A percentile compares a stretch with the other conserved stretches of the same genome.
These are phyloP conservation scores for Pterocles gutturalis DNA, from an alignment of 2,113 vertebrate genomes.

Conservation along the genomic window DNA sequence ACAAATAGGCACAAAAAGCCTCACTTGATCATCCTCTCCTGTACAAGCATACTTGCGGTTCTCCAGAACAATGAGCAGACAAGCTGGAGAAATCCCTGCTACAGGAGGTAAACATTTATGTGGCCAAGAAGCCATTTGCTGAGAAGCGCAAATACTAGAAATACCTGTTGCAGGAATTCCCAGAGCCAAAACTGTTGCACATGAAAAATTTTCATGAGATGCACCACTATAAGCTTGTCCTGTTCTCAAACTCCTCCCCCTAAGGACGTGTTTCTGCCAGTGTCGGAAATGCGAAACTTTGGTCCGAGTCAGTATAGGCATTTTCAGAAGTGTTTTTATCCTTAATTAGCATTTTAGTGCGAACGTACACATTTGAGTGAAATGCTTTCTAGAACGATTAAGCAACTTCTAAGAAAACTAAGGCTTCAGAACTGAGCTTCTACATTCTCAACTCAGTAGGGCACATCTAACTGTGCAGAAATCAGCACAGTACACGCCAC, in stretches of 20 bases:
- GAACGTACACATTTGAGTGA: neutral
- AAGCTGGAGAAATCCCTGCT: neutral
- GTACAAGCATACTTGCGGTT: neutral
- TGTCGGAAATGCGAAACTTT: fast-evolving
- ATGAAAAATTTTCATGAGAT: neutral
- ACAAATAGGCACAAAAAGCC: neutral
- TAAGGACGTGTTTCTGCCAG: fast-evolving
- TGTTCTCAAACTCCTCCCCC: neutral
- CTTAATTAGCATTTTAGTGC: neutral
- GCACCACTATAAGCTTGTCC: neutral
- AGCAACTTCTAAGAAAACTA: neutral
- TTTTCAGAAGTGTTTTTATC: neutral
- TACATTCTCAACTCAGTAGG: neutral
- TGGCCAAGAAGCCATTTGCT: neutral
- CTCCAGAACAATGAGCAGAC: neutral
- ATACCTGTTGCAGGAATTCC: neutral
- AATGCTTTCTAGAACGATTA: neutral
- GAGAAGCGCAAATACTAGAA: neutral
- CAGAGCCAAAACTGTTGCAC: neutral
- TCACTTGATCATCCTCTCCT: neutral
- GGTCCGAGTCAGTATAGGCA: neutral
- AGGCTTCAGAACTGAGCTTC: neutral
- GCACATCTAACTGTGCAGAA: neutral
- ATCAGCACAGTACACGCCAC: neutral
- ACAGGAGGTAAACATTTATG: neutral